Evolutionary conservation across 2,888 invertebrate genomes (phyloP).

Genomic region (Microdon myrmicae): DNA sequence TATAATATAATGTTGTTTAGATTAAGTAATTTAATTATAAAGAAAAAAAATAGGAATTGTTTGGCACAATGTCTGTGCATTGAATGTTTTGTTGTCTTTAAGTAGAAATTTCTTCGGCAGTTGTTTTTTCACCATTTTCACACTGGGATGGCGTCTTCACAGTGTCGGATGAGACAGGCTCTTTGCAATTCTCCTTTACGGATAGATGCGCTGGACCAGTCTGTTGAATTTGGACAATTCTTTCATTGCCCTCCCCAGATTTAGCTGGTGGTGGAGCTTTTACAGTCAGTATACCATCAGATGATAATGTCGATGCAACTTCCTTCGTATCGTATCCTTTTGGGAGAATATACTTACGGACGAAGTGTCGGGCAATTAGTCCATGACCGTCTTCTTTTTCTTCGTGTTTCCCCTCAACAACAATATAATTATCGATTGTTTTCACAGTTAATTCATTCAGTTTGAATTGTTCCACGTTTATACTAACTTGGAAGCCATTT

Average conservation of each 20-base stretch:
- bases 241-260: constrained; percentile 65
- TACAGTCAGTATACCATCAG: constrained; percentile 83
- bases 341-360: constrained; percentile 77
- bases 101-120: constrained; percentile 41
- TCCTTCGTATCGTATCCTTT: constrained; percentile 76
- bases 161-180: constrained; percentile 40
- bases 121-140: constrained; percentile 41
- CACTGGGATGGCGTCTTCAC: constrained; percentile 40
- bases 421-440: constrained; percentile 72
- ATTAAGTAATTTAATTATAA: too few relatives aligned
- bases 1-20: constrained; percentile 28
- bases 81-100: constrained; percentile 35
- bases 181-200: constrained; percentile 56
- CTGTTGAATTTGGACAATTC: constrained; percentile 72
- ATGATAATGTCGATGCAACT: constrained; percentile 80
- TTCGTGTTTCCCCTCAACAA: constrained; percentile 78
- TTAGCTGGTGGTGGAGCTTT: constrained; percentile 71
- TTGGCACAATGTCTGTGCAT: constrained; percentile 37
- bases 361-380: constrained; percentile 82
- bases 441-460: constrained; percentile 79
- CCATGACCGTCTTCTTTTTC: constrained; percentile 79
- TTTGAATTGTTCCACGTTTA: constrained; percentile 77
- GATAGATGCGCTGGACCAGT: constrained; percentile 70
- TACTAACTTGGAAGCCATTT: constrained; percentile 76
- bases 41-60: constrained; percentile 47